Evolutionary conservation across 2,797 vertebrate genomes (phyloP).

Genomic region (Sebastes melanostomus): DNA sequence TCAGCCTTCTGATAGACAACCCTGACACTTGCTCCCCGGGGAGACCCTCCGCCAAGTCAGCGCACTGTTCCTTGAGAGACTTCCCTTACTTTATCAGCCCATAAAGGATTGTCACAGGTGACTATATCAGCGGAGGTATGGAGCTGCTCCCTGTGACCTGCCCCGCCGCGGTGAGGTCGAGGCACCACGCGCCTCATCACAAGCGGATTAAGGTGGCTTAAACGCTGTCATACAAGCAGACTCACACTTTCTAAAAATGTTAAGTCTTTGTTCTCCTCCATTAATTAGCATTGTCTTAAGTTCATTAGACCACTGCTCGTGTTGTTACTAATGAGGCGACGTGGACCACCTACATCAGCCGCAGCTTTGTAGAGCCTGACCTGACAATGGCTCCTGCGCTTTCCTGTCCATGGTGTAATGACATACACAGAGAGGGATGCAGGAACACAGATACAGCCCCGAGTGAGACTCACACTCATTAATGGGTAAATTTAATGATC

Average conservation of each 20-base stretch:
- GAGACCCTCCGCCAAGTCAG: conserved; percentile 78
- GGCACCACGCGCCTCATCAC: conserved; percentile 72
- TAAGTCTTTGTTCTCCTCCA: conserved; percentile 92
- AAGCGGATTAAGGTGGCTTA: conserved; percentile 87
- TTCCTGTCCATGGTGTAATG: conserved; percentile 77
- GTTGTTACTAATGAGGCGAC: conserved; percentile 85
- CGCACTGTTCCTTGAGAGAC: conserved; percentile 87
- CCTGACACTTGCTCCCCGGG: conserved; percentile 93
- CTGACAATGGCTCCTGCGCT: conserved; percentile 84
- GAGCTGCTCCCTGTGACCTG: conserved; percentile 81
- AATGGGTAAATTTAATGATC: conserved; percentile 13
- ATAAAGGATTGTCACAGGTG: conserved; percentile 91
- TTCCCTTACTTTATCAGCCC: conserved; percentile 90
- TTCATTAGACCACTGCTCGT: conserved; percentile 91
- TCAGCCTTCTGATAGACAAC: conserved; percentile 95
- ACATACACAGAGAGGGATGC: conserved; percentile 50
- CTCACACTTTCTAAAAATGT: conserved; percentile 84
- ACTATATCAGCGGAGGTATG: conserved; percentile 90
- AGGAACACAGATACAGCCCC: conserved; percentile 10
- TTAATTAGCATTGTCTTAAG: conserved; percentile 99
- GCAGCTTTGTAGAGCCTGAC: conserved; percentile 88
- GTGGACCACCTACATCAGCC: conserved; percentile 86
- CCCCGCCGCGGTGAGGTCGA: conserved; percentile 62
- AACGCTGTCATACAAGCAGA: conserved; percentile 88
- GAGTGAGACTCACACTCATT: conserved; percentile 21